phyloP scores from a whole-genome alignment of 2,888 invertebrate genomes.

The Chrysina gloriosa region DNA sequence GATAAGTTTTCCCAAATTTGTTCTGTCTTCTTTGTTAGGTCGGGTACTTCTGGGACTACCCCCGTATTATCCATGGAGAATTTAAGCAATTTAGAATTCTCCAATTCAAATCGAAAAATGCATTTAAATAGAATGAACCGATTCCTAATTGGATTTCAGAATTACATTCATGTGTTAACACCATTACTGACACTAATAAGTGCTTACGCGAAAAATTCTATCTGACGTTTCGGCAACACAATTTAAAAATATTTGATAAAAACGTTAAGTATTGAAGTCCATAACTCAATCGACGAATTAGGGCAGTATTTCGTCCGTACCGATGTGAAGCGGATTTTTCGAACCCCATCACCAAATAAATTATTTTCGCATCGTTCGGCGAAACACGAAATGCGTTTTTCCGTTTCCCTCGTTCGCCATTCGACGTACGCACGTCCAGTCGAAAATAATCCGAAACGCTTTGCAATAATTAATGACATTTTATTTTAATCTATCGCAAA shows the following conservation, averaged over 20 bases:
- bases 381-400: neutral
- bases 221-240: neutral
- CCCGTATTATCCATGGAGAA: too few relatives aligned
- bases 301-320: neutral
- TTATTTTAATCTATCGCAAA: neutral
- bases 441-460: neutral
- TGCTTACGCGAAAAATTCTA: neutral
- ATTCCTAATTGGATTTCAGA: too few relatives aligned
- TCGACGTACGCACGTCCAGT: neutral
- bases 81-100: too few relatives aligned
- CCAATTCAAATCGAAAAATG: too few relatives aligned
- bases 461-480: neutral
- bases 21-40: too few relatives aligned
- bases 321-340: neutral
- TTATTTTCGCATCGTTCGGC: slow-evolving; percentile 4
- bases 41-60: too few relatives aligned
- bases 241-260: neutral
- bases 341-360: neutral
- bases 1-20: too few relatives aligned
- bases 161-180: too few relatives aligned
- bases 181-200: too few relatives aligned
- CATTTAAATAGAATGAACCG: too few relatives aligned
- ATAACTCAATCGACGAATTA: neutral
- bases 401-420: neutral
- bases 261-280: neutral